Evolutionary conservation across 2,797 vertebrate species (phyloP).

Genomic region (Gymnoscopelus braueri): DNA sequence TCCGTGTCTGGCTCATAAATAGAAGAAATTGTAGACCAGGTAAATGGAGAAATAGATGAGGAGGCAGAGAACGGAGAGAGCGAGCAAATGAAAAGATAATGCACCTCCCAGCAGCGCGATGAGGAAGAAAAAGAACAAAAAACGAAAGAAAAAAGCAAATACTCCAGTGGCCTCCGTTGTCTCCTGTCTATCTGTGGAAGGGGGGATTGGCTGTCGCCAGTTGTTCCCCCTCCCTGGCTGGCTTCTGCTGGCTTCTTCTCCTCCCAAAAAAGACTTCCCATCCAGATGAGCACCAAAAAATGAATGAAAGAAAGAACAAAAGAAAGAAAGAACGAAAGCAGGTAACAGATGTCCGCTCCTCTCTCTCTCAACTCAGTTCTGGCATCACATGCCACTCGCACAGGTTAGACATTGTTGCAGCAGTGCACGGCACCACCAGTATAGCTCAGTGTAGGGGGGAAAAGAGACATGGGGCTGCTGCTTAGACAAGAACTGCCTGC

Average conservation of each 20-base stretch:
- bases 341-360: constrained; percentile 63
- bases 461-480: constrained; percentile 73
- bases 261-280: constrained; percentile 80
- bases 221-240: constrained; percentile 76
- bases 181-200: constrained; percentile 75
- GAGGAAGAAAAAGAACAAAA: constrained; percentile 85
- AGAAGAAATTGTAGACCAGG: constrained; percentile 84
- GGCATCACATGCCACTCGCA: constrained; percentile 67
- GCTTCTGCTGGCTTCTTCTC: constrained; percentile 76
- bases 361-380: constrained; percentile 66
- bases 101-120: constrained; percentile 83
- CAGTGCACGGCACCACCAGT: constrained; percentile 59
- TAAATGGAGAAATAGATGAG: constrained; percentile 85
- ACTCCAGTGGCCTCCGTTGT: constrained; percentile 82
- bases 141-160: constrained; percentile 84
- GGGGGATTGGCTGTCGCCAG: constrained; percentile 76
- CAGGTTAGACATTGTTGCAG: constrained; percentile 80
- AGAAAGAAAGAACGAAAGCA: constrained; percentile 21
- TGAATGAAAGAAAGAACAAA: too few species aligned
- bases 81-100: constrained; percentile 79
- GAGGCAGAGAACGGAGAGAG: constrained; percentile 82
- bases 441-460: constrained; percentile 59
- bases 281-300: constrained; percentile 73
- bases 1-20: constrained; percentile 79
- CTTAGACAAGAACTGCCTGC: constrained; percentile 75